Evolutionary conservation across 2,888 invertebrate genomes (phyloP).

Genomic region (Spodoptera exigua): DNA sequence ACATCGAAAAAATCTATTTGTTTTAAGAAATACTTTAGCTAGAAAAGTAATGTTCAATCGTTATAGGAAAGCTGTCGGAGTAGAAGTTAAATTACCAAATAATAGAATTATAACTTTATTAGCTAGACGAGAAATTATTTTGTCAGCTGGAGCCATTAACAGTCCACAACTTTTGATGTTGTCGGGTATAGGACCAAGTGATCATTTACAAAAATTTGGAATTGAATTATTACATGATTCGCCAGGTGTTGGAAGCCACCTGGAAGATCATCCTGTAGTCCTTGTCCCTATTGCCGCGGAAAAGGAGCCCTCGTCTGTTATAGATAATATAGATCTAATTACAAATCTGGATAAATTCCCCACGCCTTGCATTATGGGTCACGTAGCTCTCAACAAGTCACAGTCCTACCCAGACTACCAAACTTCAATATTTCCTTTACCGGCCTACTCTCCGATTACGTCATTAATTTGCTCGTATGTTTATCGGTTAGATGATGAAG

Average conservation of each 20-base stretch:
- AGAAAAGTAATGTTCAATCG: constrained; percentile 66
- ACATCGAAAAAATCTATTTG: constrained; percentile 63
- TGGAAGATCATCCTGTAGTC: constrained; percentile 66
- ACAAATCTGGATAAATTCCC: constrained; percentile 59
- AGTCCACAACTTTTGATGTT: constrained; percentile 76
- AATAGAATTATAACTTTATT: constrained; percentile 53
- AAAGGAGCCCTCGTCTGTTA: constrained; percentile 39
- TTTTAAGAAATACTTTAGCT: constrained; percentile 67
- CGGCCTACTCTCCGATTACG: constrained; percentile 53
- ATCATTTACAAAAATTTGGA: constrained; percentile 65
- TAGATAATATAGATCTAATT: constrained; percentile 55
- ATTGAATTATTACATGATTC: constrained; percentile 65
- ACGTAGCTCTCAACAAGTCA: constrained; percentile 59
- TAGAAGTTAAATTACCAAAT: constrained; percentile 63
- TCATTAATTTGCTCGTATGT: constrained; percentile 57
- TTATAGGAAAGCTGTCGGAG: constrained; percentile 62
- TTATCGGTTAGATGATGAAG: constrained; percentile 43
- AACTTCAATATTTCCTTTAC: constrained; percentile 55
- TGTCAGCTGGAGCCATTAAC: constrained; percentile 73
- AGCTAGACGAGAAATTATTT: constrained; percentile 69
- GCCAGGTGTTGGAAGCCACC: constrained; percentile 70
- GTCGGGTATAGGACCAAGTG: constrained; percentile 73
- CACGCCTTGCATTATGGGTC: constrained; percentile 62
- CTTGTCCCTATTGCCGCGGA: constrained; percentile 54
- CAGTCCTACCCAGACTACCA: constrained; percentile 70